Conservation (phyloP, 2,888 invertebrate species). For the Sericinus montela region DNA sequence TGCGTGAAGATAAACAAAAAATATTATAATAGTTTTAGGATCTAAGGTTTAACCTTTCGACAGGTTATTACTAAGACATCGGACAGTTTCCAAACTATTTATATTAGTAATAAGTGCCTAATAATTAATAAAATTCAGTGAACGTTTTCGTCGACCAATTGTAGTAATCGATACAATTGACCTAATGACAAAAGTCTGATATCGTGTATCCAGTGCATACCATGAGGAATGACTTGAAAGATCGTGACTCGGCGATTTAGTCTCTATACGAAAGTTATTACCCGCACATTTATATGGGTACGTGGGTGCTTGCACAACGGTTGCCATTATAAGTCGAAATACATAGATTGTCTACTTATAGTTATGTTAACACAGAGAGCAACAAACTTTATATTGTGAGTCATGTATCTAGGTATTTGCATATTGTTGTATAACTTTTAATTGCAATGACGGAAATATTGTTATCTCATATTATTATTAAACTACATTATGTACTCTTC, state of each 20-base stretch:
- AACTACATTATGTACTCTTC: too few species aligned
- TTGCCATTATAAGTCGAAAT: slow-evolving; percentile 40
- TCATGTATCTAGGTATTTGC: slow-evolving; percentile 10
- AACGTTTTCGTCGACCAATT: slow-evolving; percentile 15
- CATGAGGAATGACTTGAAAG: slow-evolving; percentile 39
- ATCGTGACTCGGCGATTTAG: slow-evolving; percentile 74
- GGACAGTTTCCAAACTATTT: too few species aligned
- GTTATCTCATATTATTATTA: too few species aligned
- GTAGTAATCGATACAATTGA: slow-evolving; percentile 24
- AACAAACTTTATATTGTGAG: slow-evolving; percentile 19
- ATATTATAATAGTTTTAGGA: too few species aligned
- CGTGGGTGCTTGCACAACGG: slow-evolving; percentile 69
- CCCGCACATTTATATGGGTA: slow-evolving; percentile 68
- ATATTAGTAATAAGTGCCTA: neutral
- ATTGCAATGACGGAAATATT: too few species aligned
- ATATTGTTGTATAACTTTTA: too few species aligned
- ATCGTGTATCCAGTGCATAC: slow-evolving; percentile 28
- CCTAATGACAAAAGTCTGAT: slow-evolving; percentile 32
- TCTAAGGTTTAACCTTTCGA: too few species aligned
- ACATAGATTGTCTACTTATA: slow-evolving; percentile 6
- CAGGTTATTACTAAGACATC: too few species aligned
- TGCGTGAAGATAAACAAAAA: too few species aligned
- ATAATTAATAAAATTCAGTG: slow-evolving; percentile 8
- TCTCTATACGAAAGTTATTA: slow-evolving; percentile 73
- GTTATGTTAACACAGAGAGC: slow-evolving; percentile 17